Evolutionary conservation across 2,797 vertebrate genomes (phyloP).

Genomic region (Sarcophilus harrisii): DNA sequence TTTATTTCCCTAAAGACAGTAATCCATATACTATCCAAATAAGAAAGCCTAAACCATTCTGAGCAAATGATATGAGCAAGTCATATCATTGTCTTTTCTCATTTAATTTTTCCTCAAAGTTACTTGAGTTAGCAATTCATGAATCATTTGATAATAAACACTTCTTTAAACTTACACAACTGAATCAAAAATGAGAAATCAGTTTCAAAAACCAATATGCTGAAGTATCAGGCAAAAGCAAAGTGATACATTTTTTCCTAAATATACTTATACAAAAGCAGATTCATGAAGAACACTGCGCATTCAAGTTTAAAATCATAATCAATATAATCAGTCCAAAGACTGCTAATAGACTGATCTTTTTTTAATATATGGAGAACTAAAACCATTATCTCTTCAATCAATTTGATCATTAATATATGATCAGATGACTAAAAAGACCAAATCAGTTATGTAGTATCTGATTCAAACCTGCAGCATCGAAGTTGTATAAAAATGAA

Average conservation of each 20-base stretch:
- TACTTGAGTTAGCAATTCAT: slow-evolving; percentile 62
- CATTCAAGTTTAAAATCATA: slow-evolving; percentile 56
- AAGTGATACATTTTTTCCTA: slow-evolving; percentile 28
- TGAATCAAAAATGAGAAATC: slow-evolving; percentile 62
- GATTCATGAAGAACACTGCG: slow-evolving; percentile 14
- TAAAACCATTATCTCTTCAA: slow-evolving; percentile 58
- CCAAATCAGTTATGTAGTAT: slow-evolving; percentile 27
- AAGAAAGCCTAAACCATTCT: slow-evolving; percentile 62
- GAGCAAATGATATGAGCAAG: slow-evolving; percentile 17
- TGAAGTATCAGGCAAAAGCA: slow-evolving; percentile 58
- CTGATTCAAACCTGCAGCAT: slow-evolving; percentile 13
- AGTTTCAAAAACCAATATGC: slow-evolving; percentile 52
- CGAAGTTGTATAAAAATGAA: slow-evolving; percentile 14
- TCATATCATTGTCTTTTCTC: slow-evolving; percentile 51
- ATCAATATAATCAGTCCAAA: background rate
- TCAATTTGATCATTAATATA: slow-evolving; percentile 38
- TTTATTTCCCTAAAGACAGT: slow-evolving; percentile 57
- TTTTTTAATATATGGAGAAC: slow-evolving; percentile 51
- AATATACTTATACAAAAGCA: slow-evolving; percentile 54
- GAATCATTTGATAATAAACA: slow-evolving; percentile 68
- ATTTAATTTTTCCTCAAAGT: slow-evolving; percentile 60
- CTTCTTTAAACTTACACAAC: slow-evolving; percentile 40
- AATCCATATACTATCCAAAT: slow-evolving; percentile 29
- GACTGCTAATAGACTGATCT: background rate
- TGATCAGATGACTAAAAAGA: slow-evolving; percentile 55